Evolutionary conservation across 2,888 invertebrate species (phyloP).

Genomic region (Octodonta nipae): DNA sequence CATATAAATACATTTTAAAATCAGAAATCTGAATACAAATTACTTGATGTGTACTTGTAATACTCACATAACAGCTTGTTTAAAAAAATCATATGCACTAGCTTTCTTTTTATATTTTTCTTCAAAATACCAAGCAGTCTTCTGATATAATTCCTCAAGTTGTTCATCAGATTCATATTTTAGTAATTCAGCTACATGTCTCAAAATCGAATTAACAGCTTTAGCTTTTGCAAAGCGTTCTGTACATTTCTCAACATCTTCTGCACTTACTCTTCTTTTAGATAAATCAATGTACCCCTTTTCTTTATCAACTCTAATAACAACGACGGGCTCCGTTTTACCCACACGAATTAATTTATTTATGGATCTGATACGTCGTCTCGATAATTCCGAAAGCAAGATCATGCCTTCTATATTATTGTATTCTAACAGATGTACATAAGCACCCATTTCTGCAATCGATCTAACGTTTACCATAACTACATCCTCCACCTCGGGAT

Average conservation of each 20-base stretch:
- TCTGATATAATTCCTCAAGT: slow-evolving; percentile 85
- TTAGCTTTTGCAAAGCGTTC: slow-evolving; percentile 97
- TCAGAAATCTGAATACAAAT: no score
- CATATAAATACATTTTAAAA: no score
- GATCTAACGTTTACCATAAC: slow-evolving; percentile 98
- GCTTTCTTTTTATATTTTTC: slow-evolving; percentile 92
- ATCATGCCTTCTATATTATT: slow-evolving; percentile 99
- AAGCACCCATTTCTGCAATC: slow-evolving; percentile 99
- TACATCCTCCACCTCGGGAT: slow-evolving; percentile 97
- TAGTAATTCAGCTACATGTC: slow-evolving; percentile 91
- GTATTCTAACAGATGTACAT: slow-evolving; percentile 93
- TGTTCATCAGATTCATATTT: slow-evolving; percentile 84
- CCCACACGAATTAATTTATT: slow-evolving; percentile 98
- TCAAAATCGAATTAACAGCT: slow-evolving; percentile 92
- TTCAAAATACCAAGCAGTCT: slow-evolving; percentile 97
- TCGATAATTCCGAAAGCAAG: slow-evolving; percentile 88
- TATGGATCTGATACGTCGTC: slow-evolving; percentile 96
- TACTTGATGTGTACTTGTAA: no score
- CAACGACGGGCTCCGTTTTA: slow-evolving; percentile 96
- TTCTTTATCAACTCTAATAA: slow-evolving; percentile 97
- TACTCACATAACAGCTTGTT: slow-evolving; percentile 69
- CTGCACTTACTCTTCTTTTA: slow-evolving; percentile 93
- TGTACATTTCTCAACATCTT: slow-evolving; percentile 96
- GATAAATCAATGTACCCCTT: slow-evolving; percentile 99
- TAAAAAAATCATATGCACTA: slow-evolving; percentile 94